Evolutionary conservation across 2,888 invertebrate genomes (phyloP).

Genomic region (Metallyticus violacea): DNA sequence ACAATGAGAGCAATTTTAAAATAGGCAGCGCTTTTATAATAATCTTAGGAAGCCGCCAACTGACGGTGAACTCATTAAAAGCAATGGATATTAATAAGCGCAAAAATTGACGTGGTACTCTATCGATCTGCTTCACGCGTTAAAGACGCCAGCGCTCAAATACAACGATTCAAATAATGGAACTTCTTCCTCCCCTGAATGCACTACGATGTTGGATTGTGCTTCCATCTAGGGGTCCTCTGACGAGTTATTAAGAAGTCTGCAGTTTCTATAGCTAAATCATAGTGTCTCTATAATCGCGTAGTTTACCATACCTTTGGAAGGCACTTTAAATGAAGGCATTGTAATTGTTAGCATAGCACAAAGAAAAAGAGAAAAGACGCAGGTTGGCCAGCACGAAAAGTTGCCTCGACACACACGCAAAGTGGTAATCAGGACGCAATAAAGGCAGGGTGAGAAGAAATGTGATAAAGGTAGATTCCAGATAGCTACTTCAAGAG

Average conservation of each 20-base stretch:
- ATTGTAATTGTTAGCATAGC: too few species aligned
- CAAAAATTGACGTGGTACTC: not conserved
- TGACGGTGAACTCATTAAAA: not conserved
- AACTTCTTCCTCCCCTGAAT: not conserved
- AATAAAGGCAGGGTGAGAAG: not conserved
- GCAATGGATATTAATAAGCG: not conserved
- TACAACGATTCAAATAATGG: not conserved
- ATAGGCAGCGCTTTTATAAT: not conserved
- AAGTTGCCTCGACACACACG: not conserved
- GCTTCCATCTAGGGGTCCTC: not conserved
- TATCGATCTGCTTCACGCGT: not conserved
- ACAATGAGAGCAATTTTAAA: not conserved
- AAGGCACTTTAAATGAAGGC: too few species aligned
- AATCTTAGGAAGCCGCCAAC: not conserved
- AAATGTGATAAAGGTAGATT: not conserved
- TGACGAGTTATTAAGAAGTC: not conserved
- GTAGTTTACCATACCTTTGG: not conserved
- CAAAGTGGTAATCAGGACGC: conserved; percentile 21
- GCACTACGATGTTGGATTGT: not conserved
- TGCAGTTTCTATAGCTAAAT: not conserved
- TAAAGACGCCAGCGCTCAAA: conserved; percentile 13
- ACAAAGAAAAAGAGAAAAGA: not conserved
- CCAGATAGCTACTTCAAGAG: not conserved
- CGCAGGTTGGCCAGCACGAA: not conserved
- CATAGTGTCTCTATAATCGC: too few species aligned